These are phyloP conservation scores for Teleiodes luculella DNA, from an alignment of 2,888 invertebrate species.

Conservation along the genomic window DNA sequence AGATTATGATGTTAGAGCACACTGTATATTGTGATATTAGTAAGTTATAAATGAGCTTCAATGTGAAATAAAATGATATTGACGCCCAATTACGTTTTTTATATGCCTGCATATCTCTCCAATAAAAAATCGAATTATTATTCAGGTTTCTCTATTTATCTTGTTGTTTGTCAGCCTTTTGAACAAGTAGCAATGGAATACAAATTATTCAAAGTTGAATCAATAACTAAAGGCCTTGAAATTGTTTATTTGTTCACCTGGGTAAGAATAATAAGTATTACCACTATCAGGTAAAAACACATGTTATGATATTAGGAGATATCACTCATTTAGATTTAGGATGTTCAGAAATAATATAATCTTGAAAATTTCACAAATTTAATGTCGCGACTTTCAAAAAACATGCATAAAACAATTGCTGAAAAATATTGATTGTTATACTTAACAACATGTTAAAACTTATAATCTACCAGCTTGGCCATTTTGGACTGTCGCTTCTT, in stretches of 20 bases:
- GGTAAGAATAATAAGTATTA: background rate
- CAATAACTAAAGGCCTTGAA: background rate
- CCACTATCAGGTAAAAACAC: background rate
- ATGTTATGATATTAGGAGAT: background rate
- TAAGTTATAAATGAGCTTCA: slow-evolving; percentile 56
- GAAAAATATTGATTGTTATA: slow-evolving; percentile 61
- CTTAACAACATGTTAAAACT: slow-evolving; percentile 49
- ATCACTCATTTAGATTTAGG: too few species aligned
- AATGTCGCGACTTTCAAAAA: slow-evolving; percentile 52
- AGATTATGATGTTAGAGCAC: slow-evolving; percentile 46
- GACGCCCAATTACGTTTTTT: slow-evolving; percentile 21
- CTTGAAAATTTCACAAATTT: slow-evolving; percentile 46
- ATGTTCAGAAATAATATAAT: slow-evolving; percentile 21
- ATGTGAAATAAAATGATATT: slow-evolving; percentile 48
- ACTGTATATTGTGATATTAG: slow-evolving; percentile 75
- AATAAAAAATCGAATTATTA: too few species aligned
- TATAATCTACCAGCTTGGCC: slow-evolving; percentile 55
- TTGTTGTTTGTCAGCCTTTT: too few species aligned
- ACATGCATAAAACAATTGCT: slow-evolving; percentile 54
- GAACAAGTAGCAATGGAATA: background rate
- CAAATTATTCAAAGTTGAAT: too few species aligned
- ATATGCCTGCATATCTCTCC: too few species aligned
- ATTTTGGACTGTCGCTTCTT: slow-evolving; percentile 24
- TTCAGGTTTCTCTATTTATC: too few species aligned
- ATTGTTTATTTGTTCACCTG: background rate